A percentile compares a stretch with the other conserved stretches of the same genome.
Conservation (phyloP, 2,113 vertebrate species). For the Zosterops lateralis region DNA sequence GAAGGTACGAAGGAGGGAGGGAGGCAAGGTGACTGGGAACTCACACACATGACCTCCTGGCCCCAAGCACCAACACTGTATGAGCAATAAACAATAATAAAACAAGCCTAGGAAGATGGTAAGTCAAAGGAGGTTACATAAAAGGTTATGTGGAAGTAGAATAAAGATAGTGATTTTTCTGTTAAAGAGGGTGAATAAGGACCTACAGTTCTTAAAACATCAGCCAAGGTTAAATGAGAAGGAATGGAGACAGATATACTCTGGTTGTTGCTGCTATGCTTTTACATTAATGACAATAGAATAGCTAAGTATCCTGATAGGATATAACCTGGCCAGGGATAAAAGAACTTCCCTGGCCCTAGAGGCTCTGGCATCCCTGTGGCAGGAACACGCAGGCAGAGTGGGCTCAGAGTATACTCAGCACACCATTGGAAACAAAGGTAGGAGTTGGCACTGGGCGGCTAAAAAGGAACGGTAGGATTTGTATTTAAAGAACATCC, state of each 20-base stretch:
- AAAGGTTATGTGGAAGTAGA: neutral
- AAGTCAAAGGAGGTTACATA: neutral
- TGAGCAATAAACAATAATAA: neutral
- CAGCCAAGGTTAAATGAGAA: neutral
- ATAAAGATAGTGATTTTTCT: neutral
- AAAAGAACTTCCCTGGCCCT: neutral
- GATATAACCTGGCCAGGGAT: neutral
- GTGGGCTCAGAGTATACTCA: neutral
- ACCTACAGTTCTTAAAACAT: neutral
- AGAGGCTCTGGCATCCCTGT: neutral
- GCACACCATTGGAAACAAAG: neutral
- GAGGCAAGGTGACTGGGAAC: neutral
- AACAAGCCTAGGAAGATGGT: neutral
- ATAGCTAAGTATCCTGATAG: neutral
- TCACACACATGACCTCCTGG: rapidly evolving
- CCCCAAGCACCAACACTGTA: neutral
- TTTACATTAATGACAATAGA: neutral
- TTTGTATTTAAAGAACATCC: slow-evolving; percentile 40
- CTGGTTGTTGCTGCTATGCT: neutral
- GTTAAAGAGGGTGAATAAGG: neutral
- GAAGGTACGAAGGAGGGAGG: neutral
- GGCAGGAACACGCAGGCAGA: neutral
- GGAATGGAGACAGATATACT: neutral
- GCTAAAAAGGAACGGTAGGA: neutral
- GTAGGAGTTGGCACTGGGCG: neutral